phyloP scores from a whole-genome alignment of 1,140 invertebrate species.

The Pomacea maculata region DNA sequence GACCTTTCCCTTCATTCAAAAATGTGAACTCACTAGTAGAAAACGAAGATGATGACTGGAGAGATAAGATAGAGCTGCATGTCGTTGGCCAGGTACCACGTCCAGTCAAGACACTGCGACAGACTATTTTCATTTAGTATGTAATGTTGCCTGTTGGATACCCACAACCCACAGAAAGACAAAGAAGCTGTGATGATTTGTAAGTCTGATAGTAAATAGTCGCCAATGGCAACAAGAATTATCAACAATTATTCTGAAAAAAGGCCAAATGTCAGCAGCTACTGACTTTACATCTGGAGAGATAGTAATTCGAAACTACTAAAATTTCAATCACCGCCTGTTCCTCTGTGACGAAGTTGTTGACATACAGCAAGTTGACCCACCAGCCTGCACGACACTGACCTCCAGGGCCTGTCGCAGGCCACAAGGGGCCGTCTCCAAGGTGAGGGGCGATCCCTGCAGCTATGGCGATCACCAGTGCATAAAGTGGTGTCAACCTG shows the following conservation, averaged over 20 bases:
- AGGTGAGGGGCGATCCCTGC: slow-evolving; percentile 76
- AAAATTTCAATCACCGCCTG: background rate
- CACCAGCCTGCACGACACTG: slow-evolving; percentile 80
- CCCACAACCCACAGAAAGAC: too few species aligned
- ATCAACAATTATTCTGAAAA: background rate
- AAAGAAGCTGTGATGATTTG: too few species aligned
- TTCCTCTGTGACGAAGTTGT: slow-evolving; percentile 80
- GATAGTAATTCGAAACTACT: background rate
- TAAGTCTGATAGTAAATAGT: too few species aligned
- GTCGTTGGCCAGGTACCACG: slow-evolving; percentile 84
- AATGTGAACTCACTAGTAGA: slow-evolving; percentile 45
- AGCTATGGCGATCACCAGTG: slow-evolving; percentile 75
- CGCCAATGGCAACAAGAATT: too few species aligned
- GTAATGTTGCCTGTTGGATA: too few species aligned
- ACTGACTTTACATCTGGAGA: background rate
- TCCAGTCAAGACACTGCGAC: slow-evolving; percentile 74
- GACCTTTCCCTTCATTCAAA: background rate
- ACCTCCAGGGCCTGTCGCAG: slow-evolving; percentile 30
- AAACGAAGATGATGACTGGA: slow-evolving; percentile 69
- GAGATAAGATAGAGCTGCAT: slow-evolving; percentile 79
- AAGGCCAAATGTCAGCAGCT: background rate
- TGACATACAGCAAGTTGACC: slow-evolving; percentile 85
- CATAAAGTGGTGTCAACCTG: slow-evolving; percentile 16
- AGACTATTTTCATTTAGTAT: background rate
- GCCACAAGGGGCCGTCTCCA: slow-evolving; percentile 77